A percentile compares a stretch with the other conserved stretches of the same genome.
phyloP scores from a whole-genome alignment of 2,797 vertebrate genomes.

The Periophthalmus magnuspinnatus region DNA sequence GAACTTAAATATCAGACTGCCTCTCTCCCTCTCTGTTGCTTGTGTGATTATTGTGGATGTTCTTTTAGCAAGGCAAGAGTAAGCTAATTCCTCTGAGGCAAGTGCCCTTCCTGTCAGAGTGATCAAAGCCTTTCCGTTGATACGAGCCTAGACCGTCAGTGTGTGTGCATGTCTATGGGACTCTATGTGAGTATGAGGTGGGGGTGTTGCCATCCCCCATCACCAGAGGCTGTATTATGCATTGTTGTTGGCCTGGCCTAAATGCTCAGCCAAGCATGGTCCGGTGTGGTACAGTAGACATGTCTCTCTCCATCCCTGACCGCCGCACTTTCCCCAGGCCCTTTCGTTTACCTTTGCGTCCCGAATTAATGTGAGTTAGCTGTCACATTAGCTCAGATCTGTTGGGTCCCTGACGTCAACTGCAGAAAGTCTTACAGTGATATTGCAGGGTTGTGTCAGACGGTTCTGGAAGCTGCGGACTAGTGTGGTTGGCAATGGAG shows the following conservation, averaged over 20 bases:
- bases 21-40: constrained; percentile 36
- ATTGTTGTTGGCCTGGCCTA: constrained; percentile 83
- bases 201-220: constrained; percentile 37
- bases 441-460: constrained; percentile 52
- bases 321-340: constrained; percentile 56
- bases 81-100: constrained; percentile 70
- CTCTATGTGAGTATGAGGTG: constrained; percentile 17
- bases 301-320: constrained; percentile 69
- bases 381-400: constrained; percentile 76
- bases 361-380: constrained; percentile 78
- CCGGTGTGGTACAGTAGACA: constrained; percentile 74
- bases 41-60: constrained; percentile 68
- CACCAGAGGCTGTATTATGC: constrained; percentile 78
- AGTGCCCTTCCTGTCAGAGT: constrained; percentile 74
- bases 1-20: constrained; percentile 67
- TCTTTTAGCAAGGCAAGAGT: constrained; percentile 68
- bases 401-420: constrained; percentile 61
- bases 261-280: constrained; percentile 81
- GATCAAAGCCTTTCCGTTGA: constrained; percentile 74
- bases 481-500: not conserved
- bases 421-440: constrained; percentile 59
- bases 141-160: constrained; percentile 72
- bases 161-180: constrained; percentile 58
- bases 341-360: constrained; percentile 76
- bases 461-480: constrained; percentile 30